Evolutionary conservation across 2,113 vertebrate genomes (phyloP).

Genomic region (Ardeotis arabs): DNA sequence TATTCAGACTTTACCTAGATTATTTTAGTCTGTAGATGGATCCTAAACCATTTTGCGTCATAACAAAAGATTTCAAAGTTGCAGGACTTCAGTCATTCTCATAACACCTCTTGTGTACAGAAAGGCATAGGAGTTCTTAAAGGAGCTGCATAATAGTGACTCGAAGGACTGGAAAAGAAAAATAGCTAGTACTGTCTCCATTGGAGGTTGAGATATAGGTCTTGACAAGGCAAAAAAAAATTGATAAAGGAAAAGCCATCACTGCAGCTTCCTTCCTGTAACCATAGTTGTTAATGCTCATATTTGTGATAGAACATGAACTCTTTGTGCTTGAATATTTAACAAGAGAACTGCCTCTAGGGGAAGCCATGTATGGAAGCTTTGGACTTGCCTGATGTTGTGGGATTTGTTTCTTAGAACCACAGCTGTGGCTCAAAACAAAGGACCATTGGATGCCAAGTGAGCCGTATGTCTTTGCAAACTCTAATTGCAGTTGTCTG

Average conservation of each 20-base stretch:
- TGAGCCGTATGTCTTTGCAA: neutral
- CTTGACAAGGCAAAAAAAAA: neutral
- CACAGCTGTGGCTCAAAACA: neutral
- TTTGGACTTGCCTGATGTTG: neutral
- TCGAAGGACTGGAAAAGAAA: neutral
- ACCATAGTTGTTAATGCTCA: neutral
- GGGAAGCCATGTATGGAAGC: neutral
- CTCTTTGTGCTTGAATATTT: neutral
- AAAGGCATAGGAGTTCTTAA: neutral
- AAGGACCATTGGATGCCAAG: neutral
- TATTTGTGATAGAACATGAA: neutral
- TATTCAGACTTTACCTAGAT: neutral
- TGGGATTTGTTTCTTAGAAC: neutral
- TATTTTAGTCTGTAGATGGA: neutral
- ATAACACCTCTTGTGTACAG: neutral
- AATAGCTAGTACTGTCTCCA: neutral
- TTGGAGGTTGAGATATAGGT: neutral
- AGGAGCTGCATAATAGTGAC: neutral
- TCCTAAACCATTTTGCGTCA: neutral
- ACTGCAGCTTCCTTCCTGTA: neutral
- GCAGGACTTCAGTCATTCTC: neutral
- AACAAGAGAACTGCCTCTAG: neutral
- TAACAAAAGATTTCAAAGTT: neutral
- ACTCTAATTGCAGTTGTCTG: neutral
- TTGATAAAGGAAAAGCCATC: neutral